Base-by-base conservation (phyloP, 1,140 invertebrate species). In the Chrysopa pallens region DNA sequence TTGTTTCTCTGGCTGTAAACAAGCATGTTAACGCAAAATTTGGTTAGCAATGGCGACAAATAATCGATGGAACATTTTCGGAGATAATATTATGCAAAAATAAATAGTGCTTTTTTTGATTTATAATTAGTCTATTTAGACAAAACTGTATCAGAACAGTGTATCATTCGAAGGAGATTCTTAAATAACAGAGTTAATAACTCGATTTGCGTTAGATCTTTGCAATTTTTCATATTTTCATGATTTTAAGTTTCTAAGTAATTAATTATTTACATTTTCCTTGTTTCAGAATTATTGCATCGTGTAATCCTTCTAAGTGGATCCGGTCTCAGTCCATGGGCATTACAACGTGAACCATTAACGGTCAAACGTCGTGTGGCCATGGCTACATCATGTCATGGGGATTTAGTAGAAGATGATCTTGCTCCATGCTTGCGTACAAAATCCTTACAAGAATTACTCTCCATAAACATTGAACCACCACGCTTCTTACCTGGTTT, bases 291-390 rank as follows among this genome's bases (percentile, higher is more conserved):
- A 63, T 70, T 96, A 47, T 79, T 97, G 56, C 80, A 90, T 58
- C 78, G 90, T 46, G 85, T 89, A 15, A 80, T 96, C 50, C 70
- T 97, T 39, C 74, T 95, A 58, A 92, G 88, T 52, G 93, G 93
- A 9, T 93, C 92, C n/a, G 88, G 88, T 9, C 66, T 96, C 44
- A 89, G 85, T 53, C 87, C 86, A 11, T 97, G 87, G 92, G 91
- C 91, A 36, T 69, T 93, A 47, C 88, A 92, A 59, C 73, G 80
- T 47, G 84, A 93, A 57, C 85, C 90, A 9, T 63, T 88, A 13
- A 73, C 70, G 40, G 76, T 85, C 49, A 87, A 85, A 63, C 70
- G 78, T 52, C 74, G 74, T 54, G 80, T 87, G 12, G 80, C 81
- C 9, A 76, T 84, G 50, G 74, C 83, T 50, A 82, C 80, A 1